Evolutionary conservation across 2,797 vertebrate genomes (phyloP), one percentile per base, ranked within the genome.

Genomic region (Typhlichthys subterraneus): DNA sequence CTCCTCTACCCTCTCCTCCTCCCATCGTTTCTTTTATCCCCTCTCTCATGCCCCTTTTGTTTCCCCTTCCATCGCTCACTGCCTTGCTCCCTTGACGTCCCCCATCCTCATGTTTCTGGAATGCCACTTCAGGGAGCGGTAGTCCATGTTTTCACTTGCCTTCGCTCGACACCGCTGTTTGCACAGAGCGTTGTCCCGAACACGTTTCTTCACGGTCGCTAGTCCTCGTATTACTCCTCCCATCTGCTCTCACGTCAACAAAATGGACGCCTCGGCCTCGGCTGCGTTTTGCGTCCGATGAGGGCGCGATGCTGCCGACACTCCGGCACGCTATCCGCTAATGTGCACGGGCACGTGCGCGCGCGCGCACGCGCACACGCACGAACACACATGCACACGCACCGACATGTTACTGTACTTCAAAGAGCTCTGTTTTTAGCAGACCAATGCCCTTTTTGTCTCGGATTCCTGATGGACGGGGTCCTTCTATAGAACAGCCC

Each of bases 371-470:
- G 23, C 23, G 4, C 23, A 29, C 23, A 29, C 23, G 23, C 23
- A 66, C 12, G 11, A 4, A 63, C 12, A 63, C 59, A 53, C 6
- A 48, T 1, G 4, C 54, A 70, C 56, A 66, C 12, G 11, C 47
- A 65, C 38, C 63, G 75, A 69, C 48, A 59, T 38, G 46, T 48
- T 59, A 56, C 65, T 45, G 56, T 3, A 45, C 73, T 79, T 75
- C 59, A 77, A 73, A 80, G 76, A 61, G 51, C 52, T 69, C 53
- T 61, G 57, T 80, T 76, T 80, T 67, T 57, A 53, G 55, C 31
- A 33, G 54, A 64, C 57, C 61, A 38, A 58, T 59, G 66, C 55
- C 59, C 50, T 46, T 69, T 61, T 75, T 53, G 65, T 70, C 76
- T 59, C 62, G 67, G 61, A 55, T 51, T 74, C 45, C 56, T 53